These are phyloP conservation scores for Okapia johnstoni DNA, from an alignment of 2,113 vertebrate genomes.

Conservation along the genomic window DNA sequence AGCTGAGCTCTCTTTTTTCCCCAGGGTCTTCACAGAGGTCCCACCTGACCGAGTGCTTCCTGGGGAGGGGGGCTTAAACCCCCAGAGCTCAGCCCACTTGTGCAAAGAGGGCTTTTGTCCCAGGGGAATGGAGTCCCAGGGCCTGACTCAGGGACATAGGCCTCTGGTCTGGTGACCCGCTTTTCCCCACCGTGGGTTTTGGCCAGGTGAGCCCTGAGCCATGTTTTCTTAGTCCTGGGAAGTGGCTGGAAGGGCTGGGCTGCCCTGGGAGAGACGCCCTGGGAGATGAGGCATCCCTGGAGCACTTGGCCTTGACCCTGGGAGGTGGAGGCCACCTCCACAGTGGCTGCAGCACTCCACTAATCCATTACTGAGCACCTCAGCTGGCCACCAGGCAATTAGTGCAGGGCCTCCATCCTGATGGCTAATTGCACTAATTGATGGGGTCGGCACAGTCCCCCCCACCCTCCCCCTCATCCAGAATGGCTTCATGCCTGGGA, in stretches of 20 bases:
- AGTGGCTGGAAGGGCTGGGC: rapidly evolving
- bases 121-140: not conserved
- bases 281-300: not conserved
- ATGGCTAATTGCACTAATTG: slow-evolving; percentile 33
- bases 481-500: not conserved
- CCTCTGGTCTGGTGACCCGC: not conserved
- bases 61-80: not conserved
- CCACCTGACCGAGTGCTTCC: not conserved
- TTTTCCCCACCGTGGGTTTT: not conserved
- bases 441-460: not conserved
- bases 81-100: not conserved
- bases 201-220: not conserved
- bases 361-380: slow-evolving; percentile 12
- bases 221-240: not conserved
- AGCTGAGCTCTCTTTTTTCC: rapidly evolving
- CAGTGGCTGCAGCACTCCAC: not conserved
- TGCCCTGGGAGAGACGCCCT: not conserved
- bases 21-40: not conserved
- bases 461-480: not conserved
- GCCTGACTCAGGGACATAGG: not conserved
- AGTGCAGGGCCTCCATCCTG: not conserved
- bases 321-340: not conserved
- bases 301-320: slow-evolving; percentile 47
- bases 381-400: not conserved
- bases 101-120: not conserved